Conservation (phyloP, 35 echinoderm and acorn worm genomes). For the Holothuria glaberrima region DNA sequence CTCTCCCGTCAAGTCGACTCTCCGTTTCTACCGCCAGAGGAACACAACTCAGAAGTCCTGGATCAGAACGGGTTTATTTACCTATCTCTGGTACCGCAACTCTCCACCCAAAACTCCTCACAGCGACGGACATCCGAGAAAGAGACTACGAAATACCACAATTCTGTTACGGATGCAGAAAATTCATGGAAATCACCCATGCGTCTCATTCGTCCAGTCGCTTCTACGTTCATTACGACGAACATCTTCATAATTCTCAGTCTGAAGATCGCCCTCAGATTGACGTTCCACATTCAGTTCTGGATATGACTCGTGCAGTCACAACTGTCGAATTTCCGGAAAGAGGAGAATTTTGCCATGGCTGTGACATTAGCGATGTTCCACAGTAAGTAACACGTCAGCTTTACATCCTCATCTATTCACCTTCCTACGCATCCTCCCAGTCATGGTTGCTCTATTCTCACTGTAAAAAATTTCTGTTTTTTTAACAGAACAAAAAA, state of each 20-base stretch:
- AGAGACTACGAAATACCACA: slow-evolving; percentile 50
- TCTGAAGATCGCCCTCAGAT: background rate
- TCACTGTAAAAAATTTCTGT: too few relatives aligned
- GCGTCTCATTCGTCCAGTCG: slow-evolving; percentile 21
- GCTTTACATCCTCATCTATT: too few relatives aligned
- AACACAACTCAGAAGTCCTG: slow-evolving; percentile 7
- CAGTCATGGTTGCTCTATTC: too few relatives aligned
- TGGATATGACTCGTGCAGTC: background rate
- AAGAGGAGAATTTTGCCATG: slow-evolving; percentile 8
- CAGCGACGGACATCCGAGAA: slow-evolving; percentile 54
- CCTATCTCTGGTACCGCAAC: slow-evolving; percentile 55
- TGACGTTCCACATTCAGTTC: background rate
- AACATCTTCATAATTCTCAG: background rate
- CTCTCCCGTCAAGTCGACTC: background rate
- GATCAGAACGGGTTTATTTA: slow-evolving; percentile 37
- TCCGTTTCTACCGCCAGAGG: background rate
- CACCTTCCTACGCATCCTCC: too few relatives aligned
- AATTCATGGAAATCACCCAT: slow-evolving; percentile 52
- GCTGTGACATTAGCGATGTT: slow-evolving; percentile 4
- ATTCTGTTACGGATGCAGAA: slow-evolving; percentile 68
- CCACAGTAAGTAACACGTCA: slow-evolving; percentile 20
- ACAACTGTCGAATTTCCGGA: slow-evolving; percentile 10
- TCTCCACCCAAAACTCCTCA: slow-evolving; percentile 53
- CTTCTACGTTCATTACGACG: slow-evolving; percentile 14
- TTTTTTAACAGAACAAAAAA: too few relatives aligned